Percentiles rank a stretch among this genome's conserved stretches.
phyloP scores from a whole-genome alignment of 1,140 invertebrate species.

The Pollicipes pollicipes region DNA sequence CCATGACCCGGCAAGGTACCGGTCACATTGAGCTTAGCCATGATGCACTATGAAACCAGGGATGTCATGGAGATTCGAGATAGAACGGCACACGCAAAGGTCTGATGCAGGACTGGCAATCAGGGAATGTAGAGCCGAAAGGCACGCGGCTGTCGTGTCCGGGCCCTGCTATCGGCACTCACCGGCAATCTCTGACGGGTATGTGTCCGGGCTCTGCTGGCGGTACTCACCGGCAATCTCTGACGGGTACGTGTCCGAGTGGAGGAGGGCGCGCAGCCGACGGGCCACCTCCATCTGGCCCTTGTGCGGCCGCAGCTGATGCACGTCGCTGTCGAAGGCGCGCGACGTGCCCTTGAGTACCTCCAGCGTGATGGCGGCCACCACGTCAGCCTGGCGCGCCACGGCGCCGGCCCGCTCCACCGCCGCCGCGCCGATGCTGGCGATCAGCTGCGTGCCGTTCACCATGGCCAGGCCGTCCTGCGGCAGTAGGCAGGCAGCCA shows the following conservation, averaged over 20 bases:
- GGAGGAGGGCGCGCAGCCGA: constrained; percentile 41
- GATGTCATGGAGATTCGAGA: no score
- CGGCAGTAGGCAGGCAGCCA: constrained; percentile 33
- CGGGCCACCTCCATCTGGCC: constrained; percentile 46
- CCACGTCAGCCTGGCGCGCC: constrained; percentile 46
- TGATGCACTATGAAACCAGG: no score
- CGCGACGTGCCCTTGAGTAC: constrained; percentile 50
- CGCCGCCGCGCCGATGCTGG: constrained; percentile 47
- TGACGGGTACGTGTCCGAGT: constrained; percentile 46
- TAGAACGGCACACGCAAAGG: no score
- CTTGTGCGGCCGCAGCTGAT: constrained; percentile 43
- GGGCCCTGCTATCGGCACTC: no score
- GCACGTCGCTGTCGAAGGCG: constrained; percentile 51
- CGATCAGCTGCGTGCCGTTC: constrained; percentile 57
- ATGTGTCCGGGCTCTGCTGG: no score
- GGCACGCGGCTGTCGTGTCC: no score
- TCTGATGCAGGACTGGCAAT: no score
- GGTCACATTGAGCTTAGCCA: no score
- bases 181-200: no score
- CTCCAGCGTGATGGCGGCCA: constrained; percentile 49
- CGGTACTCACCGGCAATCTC: constrained; percentile 41
- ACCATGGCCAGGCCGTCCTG: constrained; percentile 56
- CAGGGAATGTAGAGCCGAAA: no score
- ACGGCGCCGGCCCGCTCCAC: constrained; percentile 41
- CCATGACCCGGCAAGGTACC: no score